Percentiles rank a stretch among this genome's conserved stretches.
These are phyloP conservation scores for Anaspis maculata DNA, from an alignment of 2,888 invertebrate species.

Conservation along the genomic window DNA sequence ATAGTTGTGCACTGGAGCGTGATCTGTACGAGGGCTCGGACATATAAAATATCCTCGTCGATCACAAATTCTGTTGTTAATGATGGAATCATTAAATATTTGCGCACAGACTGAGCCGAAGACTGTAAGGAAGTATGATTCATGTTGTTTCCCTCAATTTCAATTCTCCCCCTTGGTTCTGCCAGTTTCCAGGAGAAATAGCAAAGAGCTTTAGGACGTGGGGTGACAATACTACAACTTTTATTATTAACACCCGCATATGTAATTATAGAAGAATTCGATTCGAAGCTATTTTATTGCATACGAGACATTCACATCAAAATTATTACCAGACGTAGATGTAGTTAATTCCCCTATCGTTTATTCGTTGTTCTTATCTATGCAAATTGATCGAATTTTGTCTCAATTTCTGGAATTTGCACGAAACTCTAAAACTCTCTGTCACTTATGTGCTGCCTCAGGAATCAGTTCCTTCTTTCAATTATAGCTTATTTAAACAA, in stretches of 20 bases:
- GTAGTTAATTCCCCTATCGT: too few relatives aligned
- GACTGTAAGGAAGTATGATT: constrained; percentile 34
- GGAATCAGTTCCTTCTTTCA: too few relatives aligned
- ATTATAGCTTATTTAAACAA: too few relatives aligned
- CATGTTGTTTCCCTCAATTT: constrained; percentile 39
- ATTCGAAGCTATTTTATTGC: constrained; percentile 9
- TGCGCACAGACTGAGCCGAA: constrained; percentile 25
- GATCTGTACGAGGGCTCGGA: too few relatives aligned
- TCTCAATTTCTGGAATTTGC: too few relatives aligned
- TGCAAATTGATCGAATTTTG: too few relatives aligned
- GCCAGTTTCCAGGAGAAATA: constrained; percentile 34
- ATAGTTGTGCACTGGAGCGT: too few relatives aligned
- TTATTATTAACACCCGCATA: constrained; percentile 32
- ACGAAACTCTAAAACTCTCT: too few relatives aligned
- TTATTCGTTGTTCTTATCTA: too few relatives aligned
- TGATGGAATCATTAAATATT: constrained; percentile 33
- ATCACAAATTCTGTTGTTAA: too few relatives aligned
- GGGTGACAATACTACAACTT: constrained; percentile 28
- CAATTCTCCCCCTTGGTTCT: constrained; percentile 32
- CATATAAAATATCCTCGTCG: too few relatives aligned
- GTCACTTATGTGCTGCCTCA: too few relatives aligned
- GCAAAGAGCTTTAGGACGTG: constrained; percentile 27
- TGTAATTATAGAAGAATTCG: constrained; percentile 19
- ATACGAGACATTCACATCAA: constrained; percentile 1
- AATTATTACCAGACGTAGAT: not conserved